phyloP scores from a whole-genome alignment of 2,888 invertebrate species.

The Trissoscelio sp. region DNA sequence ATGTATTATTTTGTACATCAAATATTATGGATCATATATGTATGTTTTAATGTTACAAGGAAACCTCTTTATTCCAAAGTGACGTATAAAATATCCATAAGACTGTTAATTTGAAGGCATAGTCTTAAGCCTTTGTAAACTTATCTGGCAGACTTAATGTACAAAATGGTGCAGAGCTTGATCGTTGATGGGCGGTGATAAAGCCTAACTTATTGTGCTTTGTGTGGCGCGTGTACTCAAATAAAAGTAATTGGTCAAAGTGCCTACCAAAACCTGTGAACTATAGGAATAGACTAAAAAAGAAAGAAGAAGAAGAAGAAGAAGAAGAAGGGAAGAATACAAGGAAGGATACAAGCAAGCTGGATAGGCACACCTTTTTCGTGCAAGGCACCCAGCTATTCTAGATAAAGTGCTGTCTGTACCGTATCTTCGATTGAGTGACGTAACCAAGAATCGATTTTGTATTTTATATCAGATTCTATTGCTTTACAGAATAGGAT shows the following conservation, averaged over 20 bases:
- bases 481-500: too few relatives aligned
- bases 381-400: slow-evolving; percentile 64
- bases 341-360: slow-evolving; percentile 26
- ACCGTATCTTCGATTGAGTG: slow-evolving; percentile 32
- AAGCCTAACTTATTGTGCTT: slow-evolving; percentile 38
- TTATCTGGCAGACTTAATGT: slow-evolving; percentile 25
- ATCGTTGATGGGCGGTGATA: slow-evolving; percentile 6
- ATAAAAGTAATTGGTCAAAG: slow-evolving; percentile 35
- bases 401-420: slow-evolving; percentile 58
- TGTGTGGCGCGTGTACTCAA: slow-evolving; percentile 40
- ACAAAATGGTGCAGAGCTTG: slow-evolving; percentile 42
- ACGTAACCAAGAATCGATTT: slow-evolving; percentile 58
- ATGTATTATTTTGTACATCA: too few relatives aligned
- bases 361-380: slow-evolving; percentile 33
- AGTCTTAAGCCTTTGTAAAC: neutral
- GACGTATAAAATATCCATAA: neutral
- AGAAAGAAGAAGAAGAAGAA: slow-evolving; percentile 24
- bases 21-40: too few relatives aligned
- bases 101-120: neutral
- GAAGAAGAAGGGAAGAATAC: slow-evolving; percentile 22
- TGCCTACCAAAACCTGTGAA: slow-evolving; percentile 33
- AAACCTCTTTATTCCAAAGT: neutral
- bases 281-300: slow-evolving; percentile 1
- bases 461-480: neutral
- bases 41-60: slow-evolving; percentile 19